phyloP scores from a whole-genome alignment of 2,113 vertebrate species.

The Rhinichthys klamathensis region DNA sequence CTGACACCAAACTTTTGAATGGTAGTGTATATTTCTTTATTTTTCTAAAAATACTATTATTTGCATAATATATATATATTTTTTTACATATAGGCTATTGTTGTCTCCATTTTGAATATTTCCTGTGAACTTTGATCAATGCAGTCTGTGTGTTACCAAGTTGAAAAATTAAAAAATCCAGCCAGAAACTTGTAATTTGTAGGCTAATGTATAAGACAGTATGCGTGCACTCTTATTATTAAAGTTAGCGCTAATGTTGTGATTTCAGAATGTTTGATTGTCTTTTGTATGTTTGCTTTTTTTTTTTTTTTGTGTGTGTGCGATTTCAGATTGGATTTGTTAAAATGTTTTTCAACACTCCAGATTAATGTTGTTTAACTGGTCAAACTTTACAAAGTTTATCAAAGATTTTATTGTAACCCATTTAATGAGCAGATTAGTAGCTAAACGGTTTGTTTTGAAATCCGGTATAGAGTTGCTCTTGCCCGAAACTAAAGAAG shows the following conservation, averaged over 20 bases:
- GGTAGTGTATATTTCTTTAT: not conserved
- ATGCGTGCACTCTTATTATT: not conserved
- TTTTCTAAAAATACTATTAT: not conserved
- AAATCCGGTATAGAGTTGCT: not conserved
- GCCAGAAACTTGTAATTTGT: not conserved
- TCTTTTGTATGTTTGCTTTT: not conserved
- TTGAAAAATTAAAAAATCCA: not conserved
- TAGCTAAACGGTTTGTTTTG: conserved; percentile 12
- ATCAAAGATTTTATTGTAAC: not conserved
- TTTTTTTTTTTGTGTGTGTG: too few relatives aligned
- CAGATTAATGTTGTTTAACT: not conserved
- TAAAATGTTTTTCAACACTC: not conserved
- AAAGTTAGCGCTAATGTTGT: not conserved
- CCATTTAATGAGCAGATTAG: not conserved
- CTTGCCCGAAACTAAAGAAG: not conserved
- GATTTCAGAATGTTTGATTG: not conserved
- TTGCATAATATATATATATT: not conserved
- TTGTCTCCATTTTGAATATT: not conserved
- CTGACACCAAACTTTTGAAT: not conserved
- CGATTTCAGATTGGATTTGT: not conserved
- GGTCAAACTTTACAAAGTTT: not conserved
- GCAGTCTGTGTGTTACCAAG: not conserved
- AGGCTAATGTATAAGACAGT: not conserved
- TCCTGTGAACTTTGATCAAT: not conserved
- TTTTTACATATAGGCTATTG: not conserved